Conservation (phyloP, 2,888 invertebrate species). For the Drosophila anomelani region DNA sequence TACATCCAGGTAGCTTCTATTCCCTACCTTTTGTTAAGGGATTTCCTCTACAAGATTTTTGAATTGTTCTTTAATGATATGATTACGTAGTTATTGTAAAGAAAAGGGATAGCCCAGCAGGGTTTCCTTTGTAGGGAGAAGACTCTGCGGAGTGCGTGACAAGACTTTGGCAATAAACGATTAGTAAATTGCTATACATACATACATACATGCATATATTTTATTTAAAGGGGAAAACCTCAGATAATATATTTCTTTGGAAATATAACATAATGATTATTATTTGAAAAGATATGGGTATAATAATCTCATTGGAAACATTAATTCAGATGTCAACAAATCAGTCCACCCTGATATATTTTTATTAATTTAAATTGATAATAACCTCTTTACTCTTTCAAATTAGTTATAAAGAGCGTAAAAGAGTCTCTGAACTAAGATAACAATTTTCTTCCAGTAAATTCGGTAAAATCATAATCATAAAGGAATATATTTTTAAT, state of each 20-base stretch:
- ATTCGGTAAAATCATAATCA: not conserved
- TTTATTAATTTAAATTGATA: not conserved
- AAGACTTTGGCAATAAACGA: not conserved
- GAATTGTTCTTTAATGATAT: slow-evolving; percentile 20
- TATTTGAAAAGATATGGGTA: not conserved
- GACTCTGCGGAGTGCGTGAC: not conserved
- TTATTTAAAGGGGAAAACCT: not conserved
- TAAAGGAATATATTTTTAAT: not conserved
- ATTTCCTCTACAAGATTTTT: not conserved
- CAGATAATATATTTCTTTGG: not conserved
- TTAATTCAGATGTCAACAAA: slow-evolving; percentile 2
- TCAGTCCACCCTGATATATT: not conserved
- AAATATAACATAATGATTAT: not conserved
- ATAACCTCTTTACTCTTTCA: not conserved
- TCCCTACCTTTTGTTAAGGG: not conserved
- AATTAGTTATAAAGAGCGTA: not conserved
- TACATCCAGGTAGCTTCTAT: slow-evolving; percentile 5
- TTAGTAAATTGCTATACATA: not conserved
- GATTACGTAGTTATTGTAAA: slow-evolving; percentile 14
- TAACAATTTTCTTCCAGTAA: not conserved
- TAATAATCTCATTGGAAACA: not conserved
- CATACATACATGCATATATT: not conserved
- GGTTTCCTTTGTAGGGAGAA: not conserved
- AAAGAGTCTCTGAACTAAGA: not conserved
- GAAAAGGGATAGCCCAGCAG: not conserved